These are phyloP conservation scores for Melanotaenia pygmaea DNA, from an alignment of 2,797 vertebrate genomes.

Conservation along the genomic window DNA sequence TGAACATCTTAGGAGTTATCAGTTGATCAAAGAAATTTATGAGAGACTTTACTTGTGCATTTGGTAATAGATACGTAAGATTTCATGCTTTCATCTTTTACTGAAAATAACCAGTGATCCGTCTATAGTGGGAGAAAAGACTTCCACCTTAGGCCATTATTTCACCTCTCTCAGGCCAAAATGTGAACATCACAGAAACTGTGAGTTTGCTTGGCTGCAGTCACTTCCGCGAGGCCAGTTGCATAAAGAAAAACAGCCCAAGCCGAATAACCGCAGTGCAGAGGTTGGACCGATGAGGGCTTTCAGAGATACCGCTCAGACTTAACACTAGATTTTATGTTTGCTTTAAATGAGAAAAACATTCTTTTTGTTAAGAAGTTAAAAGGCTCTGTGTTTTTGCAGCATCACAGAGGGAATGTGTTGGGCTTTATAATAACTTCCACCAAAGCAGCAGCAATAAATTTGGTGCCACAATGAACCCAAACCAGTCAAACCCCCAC, in stretches of 20 bases:
- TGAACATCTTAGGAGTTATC: too few species aligned
- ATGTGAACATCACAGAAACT: neutral
- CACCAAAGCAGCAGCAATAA: neutral
- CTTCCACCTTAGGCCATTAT: neutral
- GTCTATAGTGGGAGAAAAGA: neutral
- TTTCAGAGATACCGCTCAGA: neutral
- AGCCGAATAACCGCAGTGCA: neutral
- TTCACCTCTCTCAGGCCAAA: neutral
- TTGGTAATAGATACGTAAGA: neutral
- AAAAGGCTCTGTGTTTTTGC: neutral
- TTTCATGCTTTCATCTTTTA: neutral
- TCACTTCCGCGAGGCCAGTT: conserved; percentile 60
- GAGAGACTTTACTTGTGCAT: too few species aligned
- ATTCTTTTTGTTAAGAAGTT: neutral
- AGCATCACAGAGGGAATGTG: too few species aligned
- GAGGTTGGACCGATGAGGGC: neutral
- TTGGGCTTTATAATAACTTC: too few species aligned
- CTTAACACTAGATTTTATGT: neutral
- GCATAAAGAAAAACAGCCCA: conserved; percentile 45
- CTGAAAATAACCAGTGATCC: neutral
- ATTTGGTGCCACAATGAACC: neutral
- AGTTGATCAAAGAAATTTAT: too few species aligned
- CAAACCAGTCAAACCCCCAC: conserved; percentile 27
- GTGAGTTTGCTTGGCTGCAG: conserved; percentile 49
- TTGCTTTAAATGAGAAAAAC: neutral